phyloP scores from a whole-genome alignment of 2,113 vertebrate species.

The Xyliphius kryptos region DNA sequence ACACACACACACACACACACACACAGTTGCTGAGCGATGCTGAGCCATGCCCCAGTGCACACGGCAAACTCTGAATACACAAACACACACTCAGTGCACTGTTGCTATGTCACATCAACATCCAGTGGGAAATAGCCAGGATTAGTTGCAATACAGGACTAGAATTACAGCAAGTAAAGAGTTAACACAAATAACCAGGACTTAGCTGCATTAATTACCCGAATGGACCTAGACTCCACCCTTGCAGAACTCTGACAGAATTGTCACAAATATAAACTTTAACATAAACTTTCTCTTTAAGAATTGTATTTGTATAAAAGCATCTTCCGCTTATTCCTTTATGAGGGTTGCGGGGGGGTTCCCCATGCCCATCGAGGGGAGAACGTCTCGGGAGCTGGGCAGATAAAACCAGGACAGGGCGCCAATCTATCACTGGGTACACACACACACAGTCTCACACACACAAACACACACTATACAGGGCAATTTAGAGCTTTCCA shows the following conservation, averaged over 20 bases:
- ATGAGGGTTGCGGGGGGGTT: too few relatives aligned
- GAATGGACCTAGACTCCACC: neutral
- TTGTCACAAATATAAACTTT: too few relatives aligned
- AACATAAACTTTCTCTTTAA: too few relatives aligned
- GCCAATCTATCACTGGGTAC: too few relatives aligned
- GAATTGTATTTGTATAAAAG: too few relatives aligned
- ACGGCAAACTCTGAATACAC: slow-evolving; percentile 15
- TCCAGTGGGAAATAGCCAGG: slow-evolving; percentile 2
- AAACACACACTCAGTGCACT: slow-evolving; percentile 24
- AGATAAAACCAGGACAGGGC: too few relatives aligned
- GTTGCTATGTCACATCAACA: slow-evolving; percentile 23
- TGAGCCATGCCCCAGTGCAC: slow-evolving; percentile 25
- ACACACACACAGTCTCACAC: too few relatives aligned
- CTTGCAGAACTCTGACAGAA: neutral
- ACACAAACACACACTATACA: too few relatives aligned
- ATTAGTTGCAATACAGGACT: neutral
- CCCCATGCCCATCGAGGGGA: too few relatives aligned
- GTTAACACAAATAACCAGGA: neutral
- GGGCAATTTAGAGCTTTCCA: too few relatives aligned
- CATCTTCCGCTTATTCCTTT: too few relatives aligned
- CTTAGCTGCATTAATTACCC: neutral
- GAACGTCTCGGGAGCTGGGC: too few relatives aligned
- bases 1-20: neutral
- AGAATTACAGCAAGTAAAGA: neutral
- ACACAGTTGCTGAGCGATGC: slow-evolving; percentile 11